phyloP scores from a whole-genome alignment of 2,888 invertebrate genomes.

The Cremastinae sp. region DNA sequence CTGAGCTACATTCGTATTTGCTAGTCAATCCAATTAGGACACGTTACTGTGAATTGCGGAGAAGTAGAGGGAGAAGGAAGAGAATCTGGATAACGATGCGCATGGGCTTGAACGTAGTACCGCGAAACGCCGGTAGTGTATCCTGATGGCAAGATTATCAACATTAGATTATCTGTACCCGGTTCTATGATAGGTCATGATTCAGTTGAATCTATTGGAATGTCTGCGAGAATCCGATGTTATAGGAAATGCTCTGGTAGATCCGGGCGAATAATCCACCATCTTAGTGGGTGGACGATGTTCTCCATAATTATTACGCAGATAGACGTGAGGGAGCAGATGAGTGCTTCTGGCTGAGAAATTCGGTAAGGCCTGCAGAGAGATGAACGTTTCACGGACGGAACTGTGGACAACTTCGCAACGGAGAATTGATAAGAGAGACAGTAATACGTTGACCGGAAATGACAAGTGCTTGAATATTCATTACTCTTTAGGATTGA shows the following conservation, averaged over 20 bases:
- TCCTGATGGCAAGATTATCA: constrained; percentile 24
- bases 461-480: constrained; percentile 68
- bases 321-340: constrained; percentile 1
- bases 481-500: constrained; percentile 68
- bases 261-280: constrained; percentile 37
- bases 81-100: background rate
- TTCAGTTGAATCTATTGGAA: constrained; percentile 12
- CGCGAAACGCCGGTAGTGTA: constrained; percentile 4
- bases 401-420: constrained; percentile 45
- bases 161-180: constrained; percentile 9
- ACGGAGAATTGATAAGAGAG: constrained; percentile 55
- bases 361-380: background rate
- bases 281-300: constrained; percentile 30
- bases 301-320: constrained; percentile 6
- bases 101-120: constrained; percentile 13
- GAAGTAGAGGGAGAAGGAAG: background rate
- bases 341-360: constrained; percentile 3
- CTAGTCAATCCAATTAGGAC: constrained; percentile 14
- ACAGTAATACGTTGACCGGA: constrained; percentile 61
- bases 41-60: background rate
- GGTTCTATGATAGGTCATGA: constrained; percentile 6
- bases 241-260: constrained; percentile 23
- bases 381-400: constrained; percentile 26
- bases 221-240: constrained; percentile 4
- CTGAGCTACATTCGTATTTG: constrained; percentile 15